Evolutionary conservation across 2,888 invertebrate species (phyloP).

Genomic region (Pristionchus arcanus): DNA sequence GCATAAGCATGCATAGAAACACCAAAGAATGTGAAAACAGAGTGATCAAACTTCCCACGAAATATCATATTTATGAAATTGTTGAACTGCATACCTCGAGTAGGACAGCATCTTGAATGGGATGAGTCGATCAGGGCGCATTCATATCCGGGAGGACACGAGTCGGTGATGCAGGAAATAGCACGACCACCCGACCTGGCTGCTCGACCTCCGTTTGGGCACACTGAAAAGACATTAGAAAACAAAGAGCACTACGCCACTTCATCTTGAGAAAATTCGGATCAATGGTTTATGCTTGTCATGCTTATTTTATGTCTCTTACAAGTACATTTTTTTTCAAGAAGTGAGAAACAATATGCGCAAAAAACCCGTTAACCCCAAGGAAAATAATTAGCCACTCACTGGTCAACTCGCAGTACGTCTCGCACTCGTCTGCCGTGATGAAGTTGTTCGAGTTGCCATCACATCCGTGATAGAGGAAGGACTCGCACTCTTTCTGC

Average conservation of each 20-base stretch:
- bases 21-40: neutral
- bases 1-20: too few relatives aligned
- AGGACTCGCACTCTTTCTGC: conserved; percentile 66
- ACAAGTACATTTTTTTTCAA: too few relatives aligned
- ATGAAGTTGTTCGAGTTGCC: conserved; percentile 74
- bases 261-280: too few relatives aligned
- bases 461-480: conserved; percentile 70
- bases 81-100: conserved; percentile 60
- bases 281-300: too few relatives aligned
- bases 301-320: too few relatives aligned
- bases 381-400: conserved; percentile 50
- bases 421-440: conserved; percentile 67
- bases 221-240: too few relatives aligned
- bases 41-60: too few relatives aligned
- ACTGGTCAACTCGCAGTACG: conserved; percentile 70
- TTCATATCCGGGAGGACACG: conserved; percentile 68
- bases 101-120: conserved; percentile 67
- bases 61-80: too few relatives aligned
- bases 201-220: conserved; percentile 69
- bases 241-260: too few relatives aligned
- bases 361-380: too few relatives aligned
- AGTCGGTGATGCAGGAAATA: conserved; percentile 62
- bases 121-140: conserved; percentile 67
- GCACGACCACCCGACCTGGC: conserved; percentile 58
- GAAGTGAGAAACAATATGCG: too few relatives aligned